Conservation (phyloP, 2,113 vertebrate genomes). For the Zapus hudsonius region DNA sequence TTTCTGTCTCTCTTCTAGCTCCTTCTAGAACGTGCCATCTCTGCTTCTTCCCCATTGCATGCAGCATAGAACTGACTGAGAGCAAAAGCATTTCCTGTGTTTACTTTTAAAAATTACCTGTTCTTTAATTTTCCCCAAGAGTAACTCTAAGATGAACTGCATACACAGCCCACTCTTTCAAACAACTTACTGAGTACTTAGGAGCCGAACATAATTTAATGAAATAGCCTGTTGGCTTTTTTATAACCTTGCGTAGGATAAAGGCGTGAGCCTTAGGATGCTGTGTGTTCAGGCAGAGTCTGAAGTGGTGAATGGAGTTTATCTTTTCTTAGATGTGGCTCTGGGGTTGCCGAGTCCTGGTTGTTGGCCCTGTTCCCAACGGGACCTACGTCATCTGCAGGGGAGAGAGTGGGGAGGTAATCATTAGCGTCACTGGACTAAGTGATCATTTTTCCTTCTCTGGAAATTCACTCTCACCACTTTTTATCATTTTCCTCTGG, state of each 20-base stretch:
- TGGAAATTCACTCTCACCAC: background rate
- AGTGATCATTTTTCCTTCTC: background rate
- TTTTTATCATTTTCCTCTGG: constrained; percentile 18
- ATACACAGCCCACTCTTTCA: background rate
- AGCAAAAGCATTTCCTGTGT: background rate
- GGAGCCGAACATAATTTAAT: background rate
- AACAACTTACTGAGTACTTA: background rate
- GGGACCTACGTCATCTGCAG: background rate
- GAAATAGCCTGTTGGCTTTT: background rate
- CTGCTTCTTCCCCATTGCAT: background rate
- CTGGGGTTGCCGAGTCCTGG: background rate
- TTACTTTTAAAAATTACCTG: background rate
- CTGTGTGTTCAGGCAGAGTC: background rate
- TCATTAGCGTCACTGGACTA: background rate
- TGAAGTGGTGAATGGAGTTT: background rate
- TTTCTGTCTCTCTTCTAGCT: background rate
- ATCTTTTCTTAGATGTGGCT: background rate
- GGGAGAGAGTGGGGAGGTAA: background rate
- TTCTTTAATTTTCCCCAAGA: background rate
- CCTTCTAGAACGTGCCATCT: background rate
- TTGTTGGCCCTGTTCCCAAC: background rate
- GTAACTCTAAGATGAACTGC: background rate
- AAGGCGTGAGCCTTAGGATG: background rate
- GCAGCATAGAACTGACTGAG: too few relatives aligned
- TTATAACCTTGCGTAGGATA: background rate